Evolutionary conservation across 2,113 vertebrate genomes (phyloP), one percentile per base, ranked within the genome.

Genomic region (Microcebus tavaratra): DNA sequence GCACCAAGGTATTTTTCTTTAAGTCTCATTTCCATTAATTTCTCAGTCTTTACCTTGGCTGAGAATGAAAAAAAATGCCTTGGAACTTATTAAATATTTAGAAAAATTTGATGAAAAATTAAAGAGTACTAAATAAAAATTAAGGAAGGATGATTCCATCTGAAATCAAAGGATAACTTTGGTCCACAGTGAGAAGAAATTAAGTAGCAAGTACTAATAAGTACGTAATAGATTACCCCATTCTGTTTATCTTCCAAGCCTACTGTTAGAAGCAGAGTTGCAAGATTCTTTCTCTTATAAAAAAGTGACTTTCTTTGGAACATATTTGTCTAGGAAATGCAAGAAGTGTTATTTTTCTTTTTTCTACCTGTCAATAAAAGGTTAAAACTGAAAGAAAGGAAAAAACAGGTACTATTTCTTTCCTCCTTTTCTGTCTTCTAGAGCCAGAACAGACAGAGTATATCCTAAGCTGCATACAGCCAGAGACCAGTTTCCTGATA

Each of bases 401-500:
- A 91, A n/a, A 39, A 42, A 72, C 27, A 80, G n/a, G 53, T 42
- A 61, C 63, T 63, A 57, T 87, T 84, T 75, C 45, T 90, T 76
- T n/a, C 84, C 50, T 83, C 72, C 68, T 83, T 76, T 68, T 80
- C 87, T 96, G 45, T 78, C 79, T 95, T 95, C 61, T 87, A 82
- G 39, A 91, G 23, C 91, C 84, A 88, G 70, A 88, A 75, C 92
- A 91, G 80, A 76, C 59, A 94, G 70, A 91, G 27, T 68, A 6
- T 90, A n/a, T 88, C 68, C 53, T 93, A 63, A 88, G 55, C 42
- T 80, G 75, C 48, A 89, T 82, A 59, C 36, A 96, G 89, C 48
- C 84, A 95, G 87, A 68, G 34, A 84, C 61, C 34, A 87, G 70
- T 97, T 94, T 90, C 80, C 97, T 84, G 95, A 95, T 95, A 93